Evolutionary conservation across 2,888 invertebrate species (phyloP), one percentile per base, ranked within the genome.

Genomic region (Hirtodrosophila duncani): DNA sequence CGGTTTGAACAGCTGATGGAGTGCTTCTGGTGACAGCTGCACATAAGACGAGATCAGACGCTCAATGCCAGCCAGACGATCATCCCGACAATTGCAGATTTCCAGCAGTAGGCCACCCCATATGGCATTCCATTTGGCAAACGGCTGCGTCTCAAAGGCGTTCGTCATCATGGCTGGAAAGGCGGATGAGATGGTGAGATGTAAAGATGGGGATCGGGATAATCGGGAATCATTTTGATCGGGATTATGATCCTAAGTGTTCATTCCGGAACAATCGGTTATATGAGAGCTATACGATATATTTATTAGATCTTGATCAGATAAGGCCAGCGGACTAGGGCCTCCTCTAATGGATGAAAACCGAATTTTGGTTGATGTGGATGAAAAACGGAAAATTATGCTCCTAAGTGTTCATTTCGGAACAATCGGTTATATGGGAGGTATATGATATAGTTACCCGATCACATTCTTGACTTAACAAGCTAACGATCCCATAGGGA

Each of bases 71-170:
- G 82, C 42, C 23, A 82, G 45, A n/a, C 83, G 70, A 0, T 53
- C 41, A 14, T 72, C 70, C 23, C 63, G 46, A 29, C 50, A 11
- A 33, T 59, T 29, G 6, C 82, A 74, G 14, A 65, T 84, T 8
- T 63, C 53, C 1, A 80, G 16, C 5, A 86, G 33, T 23, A 72
- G 65, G 2, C 37, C 16, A 1, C 90, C 83, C 91, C 91, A 92
- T 2, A 83, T 75, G 1, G 81, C 63, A 16, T 85, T 81, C 90
- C 91, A 91, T 1, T 75, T 64, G 9, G 82, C 81, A 21, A 83
- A 79, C 5, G 66, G 48, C 1, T 81, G 65, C 50, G 88, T 87
- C 21, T 84, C 80, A 27, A 85, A 85, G 67, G 89, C 87, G 29
- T 84, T 84, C 9, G 83, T 82, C 88, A 90, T 89, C 56, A 92